phyloP scores from a whole-genome alignment of 2,888 invertebrate species.

The Mesorhabditis sp. region DNA sequence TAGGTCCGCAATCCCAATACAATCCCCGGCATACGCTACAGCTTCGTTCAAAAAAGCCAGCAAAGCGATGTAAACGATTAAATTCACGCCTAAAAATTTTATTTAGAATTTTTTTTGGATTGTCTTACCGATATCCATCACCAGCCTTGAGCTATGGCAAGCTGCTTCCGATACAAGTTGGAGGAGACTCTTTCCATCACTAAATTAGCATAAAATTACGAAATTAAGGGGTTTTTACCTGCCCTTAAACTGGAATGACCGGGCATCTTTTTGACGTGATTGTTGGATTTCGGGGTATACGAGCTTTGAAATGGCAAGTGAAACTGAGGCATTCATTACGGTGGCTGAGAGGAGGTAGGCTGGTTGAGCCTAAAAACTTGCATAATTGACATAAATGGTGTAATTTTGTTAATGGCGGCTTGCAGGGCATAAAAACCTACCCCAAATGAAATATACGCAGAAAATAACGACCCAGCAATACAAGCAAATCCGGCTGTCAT shows the following conservation, averaged over 20 bases:
- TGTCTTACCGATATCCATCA: not conserved
- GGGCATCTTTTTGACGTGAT: slow-evolving; percentile 70
- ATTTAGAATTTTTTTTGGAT: not conserved
- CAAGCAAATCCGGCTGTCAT: slow-evolving; percentile 93
- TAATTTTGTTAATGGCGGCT: not conserved
- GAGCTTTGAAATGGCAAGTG: slow-evolving; percentile 83
- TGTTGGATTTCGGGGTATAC: slow-evolving; percentile 83
- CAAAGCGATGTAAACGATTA: not conserved
- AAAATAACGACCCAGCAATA: slow-evolving; percentile 84
- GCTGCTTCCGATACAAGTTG: not conserved
- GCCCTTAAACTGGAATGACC: slow-evolving; percentile 71
- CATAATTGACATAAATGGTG: too few relatives aligned
- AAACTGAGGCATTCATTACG: slow-evolving; percentile 91
- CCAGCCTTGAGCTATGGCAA: not conserved
- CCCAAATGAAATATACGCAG: slow-evolving; percentile 79
- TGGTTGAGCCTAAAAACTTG: slow-evolving; percentile 65
- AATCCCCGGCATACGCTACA: not conserved
- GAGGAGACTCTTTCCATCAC: not conserved
- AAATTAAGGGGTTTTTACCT: too few relatives aligned
- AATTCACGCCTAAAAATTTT: slow-evolving; percentile 16
- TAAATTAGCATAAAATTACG: not conserved
- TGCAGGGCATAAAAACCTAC: slow-evolving; percentile 14
- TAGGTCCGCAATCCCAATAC: not conserved
- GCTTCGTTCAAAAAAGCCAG: not conserved
- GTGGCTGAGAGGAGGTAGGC: slow-evolving; percentile 85